Evolutionary conservation across 2,113 vertebrate genomes (phyloP), one percentile per base, ranked within the genome.

Genomic region (Lipophrys pholis): DNA sequence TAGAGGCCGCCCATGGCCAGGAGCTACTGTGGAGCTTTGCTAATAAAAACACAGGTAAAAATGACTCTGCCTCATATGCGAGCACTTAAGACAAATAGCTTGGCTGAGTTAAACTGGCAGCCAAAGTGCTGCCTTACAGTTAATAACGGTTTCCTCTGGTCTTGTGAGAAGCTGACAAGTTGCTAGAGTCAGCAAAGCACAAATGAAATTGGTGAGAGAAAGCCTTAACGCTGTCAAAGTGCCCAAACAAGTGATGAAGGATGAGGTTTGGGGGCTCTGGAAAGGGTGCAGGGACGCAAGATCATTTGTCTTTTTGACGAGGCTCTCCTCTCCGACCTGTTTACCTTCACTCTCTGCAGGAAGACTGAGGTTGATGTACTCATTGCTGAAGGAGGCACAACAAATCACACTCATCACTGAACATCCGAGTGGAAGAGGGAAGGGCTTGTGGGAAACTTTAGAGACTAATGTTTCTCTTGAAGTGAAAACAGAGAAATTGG

Each of bases 251-350:
- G 66, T n/a, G 58, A 81, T 84, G 70, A 83, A 61, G 50, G 76
- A 86, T 78, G 60, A 73, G 55, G 59, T 81, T 73, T 42, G 38
- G 70, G 61, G 71, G 81, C 66, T 66, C 38, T 51, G 66, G 54
- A 68, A 51, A 55, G 71, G 74, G 57, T 45, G 54, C 41, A 12
- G 67, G 65, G 54, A 73, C 41, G 67, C 48, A 16, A 66, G 68
- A 69, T 81, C 81, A 66, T 90, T 84, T 69, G 73, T 90, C 81
- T 90, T 86, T 71, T 7, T 81, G 80, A 79, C n/a, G 46, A 80
- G 63, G 16, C 8, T 11, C 57, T 76, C 58, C 76, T 69, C 56
- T 60, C 42, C 12, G 15, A 68, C 49, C 69, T 64, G 63, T 78
- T 87, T 82, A 83, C 69, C 76, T 72, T 78, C 67, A 50, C 60